A percentile compares a stretch with the other conserved stretches of the same genome.
These are phyloP conservation scores for Arrhopalites spinosus DNA, from an alignment of 2,888 invertebrate genomes.

Conservation along the genomic window DNA sequence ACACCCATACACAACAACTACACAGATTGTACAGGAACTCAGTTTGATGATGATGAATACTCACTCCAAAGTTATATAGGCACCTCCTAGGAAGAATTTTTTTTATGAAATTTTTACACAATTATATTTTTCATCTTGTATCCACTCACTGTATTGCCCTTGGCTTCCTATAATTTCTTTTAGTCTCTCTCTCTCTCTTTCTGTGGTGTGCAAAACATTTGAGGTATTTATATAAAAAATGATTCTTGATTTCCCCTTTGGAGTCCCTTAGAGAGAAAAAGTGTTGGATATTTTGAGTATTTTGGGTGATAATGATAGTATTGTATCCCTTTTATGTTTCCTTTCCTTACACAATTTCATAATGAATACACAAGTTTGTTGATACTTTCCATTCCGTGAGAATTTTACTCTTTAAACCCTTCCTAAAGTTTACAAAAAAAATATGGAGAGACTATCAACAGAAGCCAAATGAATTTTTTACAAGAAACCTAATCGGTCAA, in stretches of 20 bases:
- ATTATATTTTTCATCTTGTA: background rate
- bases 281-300: conserved; percentile 11
- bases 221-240: background rate
- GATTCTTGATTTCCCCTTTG: too few relatives aligned
- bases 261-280: background rate
- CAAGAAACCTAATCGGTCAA: background rate
- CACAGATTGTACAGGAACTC: too few relatives aligned
- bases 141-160: too few relatives aligned
- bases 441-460: background rate
- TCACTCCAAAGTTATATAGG: background rate
- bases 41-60: background rate
- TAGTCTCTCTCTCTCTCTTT: too few relatives aligned
- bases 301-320: conserved; percentile 31
- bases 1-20: background rate
- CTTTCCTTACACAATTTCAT: background rate
- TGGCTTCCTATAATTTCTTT: too few relatives aligned
- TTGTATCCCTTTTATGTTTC: background rate
- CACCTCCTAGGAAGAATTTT: background rate
- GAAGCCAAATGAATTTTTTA: background rate
- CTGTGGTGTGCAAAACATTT: background rate
- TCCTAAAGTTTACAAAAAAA: background rate
- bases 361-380: conserved; percentile 9
- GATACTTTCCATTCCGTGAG: conserved; percentile 9
- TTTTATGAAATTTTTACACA: background rate
- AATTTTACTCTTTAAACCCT: conserved; percentile 4